Percentiles rank a stretch among this genome's conserved stretches.
Conservation (phyloP, 2,888 invertebrate species). For the Trissolcus japonicus region DNA sequence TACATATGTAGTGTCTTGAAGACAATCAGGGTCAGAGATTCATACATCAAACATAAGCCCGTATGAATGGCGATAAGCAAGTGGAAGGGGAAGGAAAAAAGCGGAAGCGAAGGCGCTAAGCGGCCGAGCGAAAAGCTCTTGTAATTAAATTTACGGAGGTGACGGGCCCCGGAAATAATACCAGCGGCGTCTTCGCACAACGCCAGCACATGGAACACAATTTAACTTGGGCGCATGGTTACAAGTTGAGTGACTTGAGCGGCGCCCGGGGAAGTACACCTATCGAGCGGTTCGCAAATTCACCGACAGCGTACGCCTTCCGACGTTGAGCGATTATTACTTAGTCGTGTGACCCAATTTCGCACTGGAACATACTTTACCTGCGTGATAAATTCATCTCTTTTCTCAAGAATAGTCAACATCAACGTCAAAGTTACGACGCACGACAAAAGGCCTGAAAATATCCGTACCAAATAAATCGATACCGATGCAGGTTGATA, state of each 20-base stretch:
- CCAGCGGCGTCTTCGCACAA: conserved; percentile 37
- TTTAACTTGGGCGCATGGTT: conserved; percentile 55
- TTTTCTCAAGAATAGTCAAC: conserved; percentile 39
- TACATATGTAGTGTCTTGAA: conserved; percentile 11
- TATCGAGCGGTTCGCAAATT: conserved; percentile 55
- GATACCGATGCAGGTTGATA: conserved; percentile 29
- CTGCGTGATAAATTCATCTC: conserved; percentile 49
- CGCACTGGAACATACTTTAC: conserved; percentile 43
- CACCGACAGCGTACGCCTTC: conserved; percentile 38
- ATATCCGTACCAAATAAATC: conserved; percentile 50
- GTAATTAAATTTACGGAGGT: conserved; percentile 51
- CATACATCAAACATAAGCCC: conserved; percentile 11
- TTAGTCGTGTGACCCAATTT: conserved; percentile 56
- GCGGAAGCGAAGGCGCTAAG: neutral
- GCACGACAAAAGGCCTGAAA: conserved; percentile 36
- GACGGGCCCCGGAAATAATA: conserved; percentile 49
- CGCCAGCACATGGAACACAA: conserved; percentile 46
- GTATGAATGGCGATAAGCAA: neutral
- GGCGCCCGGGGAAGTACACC: conserved; percentile 46
- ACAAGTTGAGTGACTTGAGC: conserved; percentile 51
- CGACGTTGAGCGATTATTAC: conserved; percentile 54
- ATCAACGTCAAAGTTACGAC: conserved; percentile 51
- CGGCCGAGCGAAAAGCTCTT: conserved; percentile 11
- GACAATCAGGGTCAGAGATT: conserved; percentile 11
- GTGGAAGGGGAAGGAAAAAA: neutral